These are phyloP conservation scores for Leistus spinibarbis DNA, from an alignment of 2,888 invertebrate species.

Conservation along the genomic window DNA sequence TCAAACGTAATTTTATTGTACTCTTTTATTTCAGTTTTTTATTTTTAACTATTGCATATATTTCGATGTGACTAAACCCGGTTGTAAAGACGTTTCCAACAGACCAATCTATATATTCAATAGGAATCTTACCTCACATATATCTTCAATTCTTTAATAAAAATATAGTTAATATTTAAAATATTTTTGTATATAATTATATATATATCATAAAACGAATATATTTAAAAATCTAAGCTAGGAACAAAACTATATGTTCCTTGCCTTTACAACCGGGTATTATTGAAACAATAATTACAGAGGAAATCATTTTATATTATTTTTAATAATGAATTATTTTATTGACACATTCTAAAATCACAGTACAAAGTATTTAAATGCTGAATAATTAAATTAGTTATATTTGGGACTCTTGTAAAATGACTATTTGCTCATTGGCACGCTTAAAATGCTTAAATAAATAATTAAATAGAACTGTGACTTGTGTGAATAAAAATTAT, in stretches of 20 bases:
- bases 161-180: background rate
- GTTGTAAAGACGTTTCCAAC: slow-evolving; percentile 1
- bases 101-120: background rate
- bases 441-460: slow-evolving; percentile 31
- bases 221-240: background rate
- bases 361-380: slow-evolving; percentile 32
- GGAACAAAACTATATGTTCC: background rate
- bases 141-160: background rate
- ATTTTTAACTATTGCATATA: slow-evolving; percentile 16
- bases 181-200: background rate
- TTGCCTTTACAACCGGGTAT: background rate
- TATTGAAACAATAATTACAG: background rate
- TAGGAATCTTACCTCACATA: background rate
- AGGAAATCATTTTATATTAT: background rate
- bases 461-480: slow-evolving; percentile 20
- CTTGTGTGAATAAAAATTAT: background rate
- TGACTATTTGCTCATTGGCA: slow-evolving; percentile 37
- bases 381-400: slow-evolving; percentile 6
- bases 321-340: background rate
- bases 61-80: slow-evolving; percentile 14
- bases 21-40: slow-evolving; percentile 13
- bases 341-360: slow-evolving; percentile 36
- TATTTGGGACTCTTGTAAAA: background rate
- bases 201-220: background rate
- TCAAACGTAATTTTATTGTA: slow-evolving; percentile 27